These are phyloP conservation scores for Caenorhabditis sp. DNA, from an alignment of 2,888 invertebrate genomes.

Conservation along the genomic window DNA sequence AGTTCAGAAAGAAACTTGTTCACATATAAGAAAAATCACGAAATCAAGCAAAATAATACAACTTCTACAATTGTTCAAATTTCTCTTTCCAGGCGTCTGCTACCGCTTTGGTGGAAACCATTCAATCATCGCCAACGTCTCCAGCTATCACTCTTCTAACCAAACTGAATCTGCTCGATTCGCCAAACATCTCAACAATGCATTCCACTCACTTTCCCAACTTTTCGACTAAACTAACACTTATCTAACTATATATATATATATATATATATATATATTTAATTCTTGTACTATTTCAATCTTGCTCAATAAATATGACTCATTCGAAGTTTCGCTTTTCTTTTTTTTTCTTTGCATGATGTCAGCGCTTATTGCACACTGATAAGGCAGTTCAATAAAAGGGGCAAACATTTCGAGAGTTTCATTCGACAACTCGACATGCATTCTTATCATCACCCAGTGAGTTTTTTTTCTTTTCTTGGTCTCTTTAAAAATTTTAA, in stretches of 20 bases:
- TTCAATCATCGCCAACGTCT: constrained; percentile 54
- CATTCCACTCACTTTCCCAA: constrained; percentile 52
- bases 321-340: background rate
- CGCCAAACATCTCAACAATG: constrained; percentile 38
- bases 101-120: constrained; percentile 65
- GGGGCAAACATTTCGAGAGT: background rate
- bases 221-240: constrained; percentile 42
- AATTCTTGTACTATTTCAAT: background rate
- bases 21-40: too few species aligned
- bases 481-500: background rate
- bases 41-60: too few species aligned
- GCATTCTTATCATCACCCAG: constrained; percentile 54
- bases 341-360: background rate
- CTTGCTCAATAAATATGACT: background rate
- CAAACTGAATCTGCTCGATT: constrained; percentile 58
- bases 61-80: background rate
- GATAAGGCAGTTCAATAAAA: background rate
- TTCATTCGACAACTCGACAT: constrained; percentile 12
- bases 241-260: background rate
- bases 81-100: constrained; percentile 44
- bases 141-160: constrained; percentile 54
- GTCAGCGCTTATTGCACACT: background rate
- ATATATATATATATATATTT: background rate
- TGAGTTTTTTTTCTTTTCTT: constrained; percentile 32
- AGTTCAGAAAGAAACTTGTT: too few species aligned